These are phyloP conservation scores for Erpornis zantholeuca DNA, from an alignment of 2,113 vertebrate species.

Conservation along the genomic window DNA sequence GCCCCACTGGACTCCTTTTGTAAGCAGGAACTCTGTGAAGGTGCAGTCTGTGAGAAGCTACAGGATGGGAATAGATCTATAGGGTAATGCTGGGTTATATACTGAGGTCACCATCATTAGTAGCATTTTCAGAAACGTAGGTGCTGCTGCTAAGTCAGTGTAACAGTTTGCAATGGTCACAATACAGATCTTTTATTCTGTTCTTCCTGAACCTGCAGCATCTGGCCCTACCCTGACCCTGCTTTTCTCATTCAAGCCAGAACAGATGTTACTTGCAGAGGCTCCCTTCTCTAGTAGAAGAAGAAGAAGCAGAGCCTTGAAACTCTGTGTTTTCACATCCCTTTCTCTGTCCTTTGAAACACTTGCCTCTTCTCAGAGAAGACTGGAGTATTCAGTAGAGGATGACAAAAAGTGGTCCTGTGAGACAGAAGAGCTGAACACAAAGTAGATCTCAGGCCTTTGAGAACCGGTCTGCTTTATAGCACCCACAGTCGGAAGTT, in stretches of 20 bases:
- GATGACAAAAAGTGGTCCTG: background rate
- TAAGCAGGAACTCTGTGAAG: background rate
- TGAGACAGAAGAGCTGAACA: background rate
- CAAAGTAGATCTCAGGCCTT: background rate
- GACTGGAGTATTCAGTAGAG: background rate
- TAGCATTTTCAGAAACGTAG: background rate
- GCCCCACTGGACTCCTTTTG: rapidly evolving
- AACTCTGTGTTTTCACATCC: background rate
- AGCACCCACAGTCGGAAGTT: background rate
- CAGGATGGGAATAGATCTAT: background rate
- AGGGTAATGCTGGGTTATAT: background rate
- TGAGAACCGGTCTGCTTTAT: background rate
- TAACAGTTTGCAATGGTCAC: background rate
- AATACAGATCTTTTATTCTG: background rate
- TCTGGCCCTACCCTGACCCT: background rate
- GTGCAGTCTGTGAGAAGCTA: background rate
- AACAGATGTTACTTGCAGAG: background rate
- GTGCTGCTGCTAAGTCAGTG: background rate
- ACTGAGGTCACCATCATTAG: background rate
- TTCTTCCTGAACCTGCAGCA: background rate
- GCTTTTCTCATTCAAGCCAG: background rate
- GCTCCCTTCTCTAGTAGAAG: background rate
- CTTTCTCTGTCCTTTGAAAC: background rate
- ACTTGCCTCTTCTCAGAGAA: background rate
- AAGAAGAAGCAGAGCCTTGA: background rate